Evolutionary conservation across 1,140 invertebrate genomes (phyloP).

Genomic region (Zaprionus camerounensis): DNA sequence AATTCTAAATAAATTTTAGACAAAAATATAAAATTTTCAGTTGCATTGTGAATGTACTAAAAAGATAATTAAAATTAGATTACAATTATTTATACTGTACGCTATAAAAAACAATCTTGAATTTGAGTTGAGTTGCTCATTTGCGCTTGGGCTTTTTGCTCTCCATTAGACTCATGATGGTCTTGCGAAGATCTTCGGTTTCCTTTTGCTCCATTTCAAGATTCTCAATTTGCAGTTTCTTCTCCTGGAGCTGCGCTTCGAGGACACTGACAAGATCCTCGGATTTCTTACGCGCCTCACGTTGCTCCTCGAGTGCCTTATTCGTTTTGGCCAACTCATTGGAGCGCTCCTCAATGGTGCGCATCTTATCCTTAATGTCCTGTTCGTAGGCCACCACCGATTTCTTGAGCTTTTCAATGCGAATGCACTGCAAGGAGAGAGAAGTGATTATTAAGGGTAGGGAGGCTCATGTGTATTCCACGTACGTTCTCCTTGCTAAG

Average conservation of each 20-base stretch:
- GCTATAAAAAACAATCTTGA: background rate
- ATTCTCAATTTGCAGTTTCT: conserved; percentile 76
- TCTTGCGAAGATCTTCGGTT: conserved; percentile 81
- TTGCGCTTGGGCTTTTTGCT: conserved; percentile 83
- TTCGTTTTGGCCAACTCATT: conserved; percentile 67
- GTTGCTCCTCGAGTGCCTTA: conserved; percentile 74
- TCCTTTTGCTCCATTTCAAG: conserved; percentile 78
- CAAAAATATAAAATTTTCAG: background rate
- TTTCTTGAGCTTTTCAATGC: conserved; percentile 79
- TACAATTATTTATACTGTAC: background rate
- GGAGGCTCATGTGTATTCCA: background rate
- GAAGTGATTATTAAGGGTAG: background rate
- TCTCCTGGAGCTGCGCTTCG: conserved; percentile 74
- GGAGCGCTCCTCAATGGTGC: conserved; percentile 72
- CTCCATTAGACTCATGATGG: conserved; percentile 82
- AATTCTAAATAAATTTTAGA: background rate
- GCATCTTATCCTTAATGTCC: conserved; percentile 75
- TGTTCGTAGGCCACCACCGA: conserved; percentile 71
- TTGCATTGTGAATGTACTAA: background rate
- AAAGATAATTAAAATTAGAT: background rate
- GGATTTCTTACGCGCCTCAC: conserved; percentile 73
- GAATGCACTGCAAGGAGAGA: conserved; percentile 43
- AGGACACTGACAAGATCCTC: conserved; percentile 76
- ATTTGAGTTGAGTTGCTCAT: conserved; percentile 9
- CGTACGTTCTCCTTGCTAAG: conserved; percentile 74